Percentiles rank a stretch among this genome's conserved stretches.
These are phyloP conservation scores for Caradrina kadenii DNA, from an alignment of 2,888 invertebrate species.

Conservation along the genomic window DNA sequence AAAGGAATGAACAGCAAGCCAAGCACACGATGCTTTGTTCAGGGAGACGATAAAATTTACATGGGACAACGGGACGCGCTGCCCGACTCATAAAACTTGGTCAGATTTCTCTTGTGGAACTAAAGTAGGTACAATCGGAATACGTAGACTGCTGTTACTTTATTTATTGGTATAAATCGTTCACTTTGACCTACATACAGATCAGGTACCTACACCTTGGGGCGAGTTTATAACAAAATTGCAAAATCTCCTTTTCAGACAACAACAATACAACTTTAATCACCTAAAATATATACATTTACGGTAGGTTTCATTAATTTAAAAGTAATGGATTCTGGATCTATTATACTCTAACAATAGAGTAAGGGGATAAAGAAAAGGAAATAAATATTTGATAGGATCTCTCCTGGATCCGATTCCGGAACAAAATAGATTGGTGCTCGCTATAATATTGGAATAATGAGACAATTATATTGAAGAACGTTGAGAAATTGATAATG, in stretches of 20 bases:
- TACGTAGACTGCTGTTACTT: constrained; percentile 59
- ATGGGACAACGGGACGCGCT: constrained; percentile 74
- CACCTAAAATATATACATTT: constrained; percentile 46
- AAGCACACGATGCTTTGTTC: constrained; percentile 71
- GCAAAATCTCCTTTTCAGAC: constrained; percentile 22
- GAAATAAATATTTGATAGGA: constrained; percentile 72
- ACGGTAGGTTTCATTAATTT: constrained; percentile 61
- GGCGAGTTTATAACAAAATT: constrained; percentile 29
- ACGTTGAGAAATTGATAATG: constrained; percentile 16
- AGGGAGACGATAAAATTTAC: constrained; percentile 80
- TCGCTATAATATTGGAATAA: constrained; percentile 37
- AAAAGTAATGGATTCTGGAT: constrained; percentile 65
- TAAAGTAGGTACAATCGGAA: constrained; percentile 61
- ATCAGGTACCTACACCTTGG: constrained; percentile 32
- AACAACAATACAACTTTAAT: constrained; percentile 43
- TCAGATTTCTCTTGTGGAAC: constrained; percentile 65
- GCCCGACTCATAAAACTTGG: constrained; percentile 74
- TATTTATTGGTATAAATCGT: constrained; percentile 60
- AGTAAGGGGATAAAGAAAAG: constrained; percentile 67
- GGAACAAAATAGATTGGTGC: constrained; percentile 61
- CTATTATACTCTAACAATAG: constrained; percentile 71
- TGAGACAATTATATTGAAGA: constrained; percentile 40
- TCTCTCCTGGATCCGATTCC: constrained; percentile 61
- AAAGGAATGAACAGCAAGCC: constrained; percentile 66
- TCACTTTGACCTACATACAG: constrained; percentile 51